Conservation (phyloP, 2,797 vertebrate genomes). For the Sebastes oblongus region DNA sequence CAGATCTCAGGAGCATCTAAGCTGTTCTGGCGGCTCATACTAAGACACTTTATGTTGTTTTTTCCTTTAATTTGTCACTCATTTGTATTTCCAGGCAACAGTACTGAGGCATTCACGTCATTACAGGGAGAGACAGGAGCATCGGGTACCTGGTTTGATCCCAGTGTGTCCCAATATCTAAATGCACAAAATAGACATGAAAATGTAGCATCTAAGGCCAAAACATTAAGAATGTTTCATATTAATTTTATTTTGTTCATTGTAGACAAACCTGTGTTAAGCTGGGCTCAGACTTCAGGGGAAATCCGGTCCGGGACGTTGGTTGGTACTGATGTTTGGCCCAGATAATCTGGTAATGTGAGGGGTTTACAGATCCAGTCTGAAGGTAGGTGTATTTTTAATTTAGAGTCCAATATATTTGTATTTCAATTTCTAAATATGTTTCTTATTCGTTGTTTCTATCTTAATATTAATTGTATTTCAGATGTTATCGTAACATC, state of each 20-base stretch:
- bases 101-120: not conserved
- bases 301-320: not conserved
- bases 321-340: not conserved
- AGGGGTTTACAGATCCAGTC: no score
- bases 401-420: not conserved
- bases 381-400: not conserved
- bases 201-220: not conserved
- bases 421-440: not conserved
- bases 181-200: not conserved
- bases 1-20: not conserved
- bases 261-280: not conserved
- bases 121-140: not conserved
- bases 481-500: not conserved
- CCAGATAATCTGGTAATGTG: no score
- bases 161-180: not conserved
- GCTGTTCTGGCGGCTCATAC: not conserved
- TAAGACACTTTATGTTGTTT: not conserved
- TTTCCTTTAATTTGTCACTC: not conserved
- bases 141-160: not conserved
- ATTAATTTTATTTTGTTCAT: not conserved
- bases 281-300: no score
- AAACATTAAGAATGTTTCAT: not conserved
- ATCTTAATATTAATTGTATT: not conserved
- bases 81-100: not conserved
- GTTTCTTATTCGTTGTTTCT: not conserved